A percentile compares a stretch with the other conserved stretches of the same genome.
Evolutionary conservation across 2,888 invertebrate genomes (phyloP).

Genomic region (Leucozona laternaria): DNA sequence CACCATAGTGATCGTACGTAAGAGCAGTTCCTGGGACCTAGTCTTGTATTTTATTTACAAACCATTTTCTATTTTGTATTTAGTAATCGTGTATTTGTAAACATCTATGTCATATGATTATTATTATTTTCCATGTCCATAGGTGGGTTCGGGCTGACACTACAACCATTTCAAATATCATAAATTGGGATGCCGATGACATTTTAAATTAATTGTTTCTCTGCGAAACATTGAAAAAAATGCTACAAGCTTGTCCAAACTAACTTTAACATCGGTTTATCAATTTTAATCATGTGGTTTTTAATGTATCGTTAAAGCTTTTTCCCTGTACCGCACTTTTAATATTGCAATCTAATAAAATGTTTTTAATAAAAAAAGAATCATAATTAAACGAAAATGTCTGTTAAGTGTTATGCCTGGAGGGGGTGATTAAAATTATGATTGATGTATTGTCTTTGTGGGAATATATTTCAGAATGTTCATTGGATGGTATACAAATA

Average conservation of each 20-base stretch:
- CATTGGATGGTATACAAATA: no score
- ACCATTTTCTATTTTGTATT: no score
- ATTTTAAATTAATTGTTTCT: background rate
- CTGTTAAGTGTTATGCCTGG: conserved; percentile 6
- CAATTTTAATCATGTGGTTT: background rate
- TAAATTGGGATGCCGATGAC: background rate
- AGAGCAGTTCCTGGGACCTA: no score
- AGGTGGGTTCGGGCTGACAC: no score
- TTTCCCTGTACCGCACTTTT: background rate
- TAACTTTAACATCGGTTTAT: background rate
- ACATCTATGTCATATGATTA: no score
- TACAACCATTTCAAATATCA: background rate
- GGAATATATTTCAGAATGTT: background rate
- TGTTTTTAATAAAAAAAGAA: background rate
- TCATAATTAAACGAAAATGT: background rate
- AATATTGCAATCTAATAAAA: conserved; percentile 9
- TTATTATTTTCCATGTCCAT: no score
- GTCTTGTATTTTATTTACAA: no score
- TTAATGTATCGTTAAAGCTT: background rate
- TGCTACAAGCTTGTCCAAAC: background rate
- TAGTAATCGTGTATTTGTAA: no score
- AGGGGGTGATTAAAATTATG: conserved; percentile 30
- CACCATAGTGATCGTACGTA: no score
- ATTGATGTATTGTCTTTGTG: conserved; percentile 7
- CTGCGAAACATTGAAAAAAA: background rate